Conservation (phyloP, 2,888 invertebrate genomes). For the Schizaphis graminum region DNA sequence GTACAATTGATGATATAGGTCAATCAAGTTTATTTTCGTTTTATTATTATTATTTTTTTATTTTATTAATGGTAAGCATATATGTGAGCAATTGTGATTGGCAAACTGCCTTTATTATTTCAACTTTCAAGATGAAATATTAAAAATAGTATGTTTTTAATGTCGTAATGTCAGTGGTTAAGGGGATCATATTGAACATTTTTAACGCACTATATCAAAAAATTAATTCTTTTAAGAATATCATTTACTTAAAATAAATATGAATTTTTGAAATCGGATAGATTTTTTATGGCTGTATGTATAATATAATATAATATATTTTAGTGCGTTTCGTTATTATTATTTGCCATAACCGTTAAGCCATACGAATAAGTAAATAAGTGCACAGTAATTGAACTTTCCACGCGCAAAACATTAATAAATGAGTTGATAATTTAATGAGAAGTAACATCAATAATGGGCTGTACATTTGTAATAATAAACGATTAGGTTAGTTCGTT, state of each 20-base stretch:
- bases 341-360: too few relatives aligned
- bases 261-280: constrained; percentile 14
- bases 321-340: background rate
- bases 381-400: too few relatives aligned
- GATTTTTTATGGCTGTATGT: background rate
- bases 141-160: background rate
- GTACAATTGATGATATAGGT: background rate
- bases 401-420: too few relatives aligned
- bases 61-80: background rate
- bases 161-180: background rate
- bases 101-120: background rate
- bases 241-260: background rate
- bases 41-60: background rate
- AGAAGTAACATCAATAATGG: background rate
- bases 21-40: background rate
- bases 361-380: too few relatives aligned
- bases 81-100: background rate
- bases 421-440: too few relatives aligned
- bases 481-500: background rate
- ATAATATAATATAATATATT: background rate
- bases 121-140: background rate
- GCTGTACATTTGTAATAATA: background rate
- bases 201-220: background rate
- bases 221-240: background rate
- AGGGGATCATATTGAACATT: background rate